A percentile compares a stretch with the other conserved stretches of the same genome.
phyloP scores from a whole-genome alignment of 2,888 invertebrate species.

The Ptychoptera contaminata region DNA sequence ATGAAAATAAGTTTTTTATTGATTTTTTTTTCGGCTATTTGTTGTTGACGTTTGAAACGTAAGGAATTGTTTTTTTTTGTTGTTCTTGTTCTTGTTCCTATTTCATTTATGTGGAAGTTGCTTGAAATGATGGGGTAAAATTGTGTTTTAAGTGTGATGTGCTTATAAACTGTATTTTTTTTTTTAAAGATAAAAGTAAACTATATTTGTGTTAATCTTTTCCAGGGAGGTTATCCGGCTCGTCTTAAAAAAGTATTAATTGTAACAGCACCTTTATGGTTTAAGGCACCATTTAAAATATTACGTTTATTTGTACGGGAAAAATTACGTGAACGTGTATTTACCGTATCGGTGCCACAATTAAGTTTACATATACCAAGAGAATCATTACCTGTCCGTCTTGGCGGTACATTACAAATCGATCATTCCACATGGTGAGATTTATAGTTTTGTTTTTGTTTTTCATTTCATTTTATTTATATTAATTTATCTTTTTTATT shows the following conservation, averaged over 20 bases:
- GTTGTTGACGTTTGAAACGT: no score
- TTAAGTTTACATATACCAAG: constrained; percentile 78
- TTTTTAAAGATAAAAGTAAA: no score
- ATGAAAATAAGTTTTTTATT: no score
- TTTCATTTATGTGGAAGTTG: no score
- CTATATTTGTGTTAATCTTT: constrained; percentile 22
- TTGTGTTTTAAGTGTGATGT: no score
- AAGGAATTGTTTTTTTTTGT: no score
- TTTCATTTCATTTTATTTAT: background rate
- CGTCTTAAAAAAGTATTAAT: constrained; percentile 93
- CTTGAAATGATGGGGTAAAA: no score
- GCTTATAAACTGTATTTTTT: no score
- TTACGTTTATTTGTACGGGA: constrained; percentile 87
- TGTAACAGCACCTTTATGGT: constrained; percentile 95
- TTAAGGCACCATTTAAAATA: constrained; percentile 94
- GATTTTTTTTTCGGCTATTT: no score
- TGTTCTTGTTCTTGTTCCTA: no score
- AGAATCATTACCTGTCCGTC: constrained; percentile 70
- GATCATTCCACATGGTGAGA: constrained; percentile 81
- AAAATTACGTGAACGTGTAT: constrained; percentile 88
- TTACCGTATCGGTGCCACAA: constrained; percentile 84
- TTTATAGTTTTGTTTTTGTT: background rate
- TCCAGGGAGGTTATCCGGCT: constrained; percentile 96
- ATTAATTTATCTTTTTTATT: background rate
- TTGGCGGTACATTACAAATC: constrained; percentile 74